Conservation (phyloP, 2,888 invertebrate species). For the Apamea anceps region DNA sequence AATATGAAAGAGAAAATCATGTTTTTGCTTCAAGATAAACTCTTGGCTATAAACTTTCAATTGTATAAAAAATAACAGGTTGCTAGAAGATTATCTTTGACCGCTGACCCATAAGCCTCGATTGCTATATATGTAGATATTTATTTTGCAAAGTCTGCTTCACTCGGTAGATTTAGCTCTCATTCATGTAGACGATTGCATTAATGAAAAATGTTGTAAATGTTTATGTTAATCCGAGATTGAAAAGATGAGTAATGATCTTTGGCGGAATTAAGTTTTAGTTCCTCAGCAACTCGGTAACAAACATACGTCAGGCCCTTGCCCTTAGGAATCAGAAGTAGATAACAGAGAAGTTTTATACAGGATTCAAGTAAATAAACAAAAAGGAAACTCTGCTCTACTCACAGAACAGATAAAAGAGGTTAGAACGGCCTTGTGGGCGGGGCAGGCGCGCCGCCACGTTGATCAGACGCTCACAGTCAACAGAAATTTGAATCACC, state of each 20-base stretch:
- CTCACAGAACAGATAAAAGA: no score
- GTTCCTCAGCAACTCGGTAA: neutral
- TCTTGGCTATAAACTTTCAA: neutral
- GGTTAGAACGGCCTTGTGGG: no score
- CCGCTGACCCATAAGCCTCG: neutral
- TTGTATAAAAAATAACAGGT: constrained; percentile 9
- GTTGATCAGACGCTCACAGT: no score
- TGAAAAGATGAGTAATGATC: no score
- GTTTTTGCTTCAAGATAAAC: neutral
- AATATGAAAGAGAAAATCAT: constrained; percentile 2
- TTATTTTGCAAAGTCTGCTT: neutral
- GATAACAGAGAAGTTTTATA: neutral
- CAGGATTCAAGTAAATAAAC: neutral
- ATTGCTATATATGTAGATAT: neutral
- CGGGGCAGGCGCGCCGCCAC: no score
- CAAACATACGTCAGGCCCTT: neutral
- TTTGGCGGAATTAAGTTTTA: neutral
- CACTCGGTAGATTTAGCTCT: neutral
- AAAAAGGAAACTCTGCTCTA: neutral
- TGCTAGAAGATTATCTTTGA: constrained; percentile 7
- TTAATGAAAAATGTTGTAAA: neutral
- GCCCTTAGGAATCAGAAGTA: neutral
- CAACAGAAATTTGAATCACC: no score
- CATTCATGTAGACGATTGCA: neutral
- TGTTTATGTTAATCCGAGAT: neutral